Percentiles rank a stretch among this genome's conserved stretches.
These are phyloP conservation scores for Drosophila ironensis DNA, from an alignment of 1,140 invertebrate genomes.

Conservation along the genomic window DNA sequence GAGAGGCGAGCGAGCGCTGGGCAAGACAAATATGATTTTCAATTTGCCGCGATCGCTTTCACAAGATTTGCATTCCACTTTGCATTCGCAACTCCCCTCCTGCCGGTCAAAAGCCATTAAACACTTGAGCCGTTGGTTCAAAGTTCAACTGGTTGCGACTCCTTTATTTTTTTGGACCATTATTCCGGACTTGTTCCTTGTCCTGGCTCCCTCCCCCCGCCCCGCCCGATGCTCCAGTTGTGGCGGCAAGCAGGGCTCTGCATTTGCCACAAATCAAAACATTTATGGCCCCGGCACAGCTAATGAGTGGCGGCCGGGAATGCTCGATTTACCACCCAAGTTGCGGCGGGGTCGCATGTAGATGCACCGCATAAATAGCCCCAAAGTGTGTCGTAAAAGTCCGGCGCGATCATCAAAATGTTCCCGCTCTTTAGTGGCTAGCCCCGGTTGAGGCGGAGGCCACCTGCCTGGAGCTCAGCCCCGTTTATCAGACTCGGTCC, in stretches of 20 bases:
- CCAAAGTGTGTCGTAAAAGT: conserved; percentile 77
- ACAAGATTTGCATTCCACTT: conserved; percentile 66
- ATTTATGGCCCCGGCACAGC: conserved; percentile 55
- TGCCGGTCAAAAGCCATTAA: conserved; percentile 40
- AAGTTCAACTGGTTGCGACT: conserved; percentile 65
- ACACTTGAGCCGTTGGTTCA: conserved; percentile 55
- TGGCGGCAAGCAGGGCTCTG: background rate
- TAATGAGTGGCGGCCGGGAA: conserved; percentile 55
- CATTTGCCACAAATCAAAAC: conserved; percentile 67
- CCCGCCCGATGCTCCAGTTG: conserved; percentile 45
- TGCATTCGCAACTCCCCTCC: conserved; percentile 21
- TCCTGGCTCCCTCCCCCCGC: too few species aligned
- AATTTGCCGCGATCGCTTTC: conserved; percentile 70
- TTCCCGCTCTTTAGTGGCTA: background rate
- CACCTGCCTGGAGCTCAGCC: conserved; percentile 26
- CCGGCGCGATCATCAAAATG: conserved; percentile 63
- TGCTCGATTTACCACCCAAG: conserved; percentile 77
- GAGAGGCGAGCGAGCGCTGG: conserved; percentile 24
- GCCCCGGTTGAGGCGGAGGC: background rate
- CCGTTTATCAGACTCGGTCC: conserved; percentile 41
- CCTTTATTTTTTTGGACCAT: conserved; percentile 7
- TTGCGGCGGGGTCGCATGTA: conserved; percentile 20
- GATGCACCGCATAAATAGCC: conserved; percentile 76
- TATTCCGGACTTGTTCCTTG: background rate
- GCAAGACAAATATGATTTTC: conserved; percentile 75